Base-by-base conservation (phyloP, 2,888 invertebrate species). In the Spodoptera exigua region DNA sequence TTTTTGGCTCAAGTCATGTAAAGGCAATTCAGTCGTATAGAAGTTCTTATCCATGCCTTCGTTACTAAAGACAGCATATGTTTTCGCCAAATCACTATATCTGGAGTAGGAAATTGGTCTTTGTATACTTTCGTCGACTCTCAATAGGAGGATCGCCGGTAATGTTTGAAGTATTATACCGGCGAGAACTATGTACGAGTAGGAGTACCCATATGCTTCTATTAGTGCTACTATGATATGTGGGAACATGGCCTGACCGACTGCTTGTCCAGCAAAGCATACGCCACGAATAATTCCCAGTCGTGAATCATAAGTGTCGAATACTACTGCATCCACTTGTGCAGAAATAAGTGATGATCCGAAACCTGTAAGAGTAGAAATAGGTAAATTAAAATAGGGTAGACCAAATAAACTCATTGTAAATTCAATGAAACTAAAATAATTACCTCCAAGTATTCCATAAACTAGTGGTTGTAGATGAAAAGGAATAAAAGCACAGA, bases 241-340 rank as follows among this genome's bases (percentile, higher is more conserved):
- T 10, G 95, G 95, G 58, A 94, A 92, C 47, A 89, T 65, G 7
- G 92, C 85, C 65, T 92, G 90, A 34, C 94, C 94, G 14, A 94
- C 63, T 11, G 95, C 94, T 86, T 94, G 94, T 1, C 92, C 94
- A 3, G 89, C 83, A 51, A 88, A 91, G 68, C 91, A 91, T 43
- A 92, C 51, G 17, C 90, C 90, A 68, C 91, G 85, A 43, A 94
- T 82, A 13, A 91, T 69, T 37, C 87, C 89, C 13, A 93, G 64
- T 13, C 90, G 85, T 12, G 88, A 83, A 71, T 95, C 93, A 61
- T 94, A 95, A 0, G 91, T 92, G 62, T 95, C 95, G 67, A 91
- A 91, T 46, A 94, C 78, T 14, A 94, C 88, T 21, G 91, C 93
- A 62, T 94, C 93, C 5, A 95, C 89, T 85, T 95, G 94, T 7